Conservation (phyloP, 2,888 invertebrate genomes). For the Cactoblastis cactorum region DNA sequence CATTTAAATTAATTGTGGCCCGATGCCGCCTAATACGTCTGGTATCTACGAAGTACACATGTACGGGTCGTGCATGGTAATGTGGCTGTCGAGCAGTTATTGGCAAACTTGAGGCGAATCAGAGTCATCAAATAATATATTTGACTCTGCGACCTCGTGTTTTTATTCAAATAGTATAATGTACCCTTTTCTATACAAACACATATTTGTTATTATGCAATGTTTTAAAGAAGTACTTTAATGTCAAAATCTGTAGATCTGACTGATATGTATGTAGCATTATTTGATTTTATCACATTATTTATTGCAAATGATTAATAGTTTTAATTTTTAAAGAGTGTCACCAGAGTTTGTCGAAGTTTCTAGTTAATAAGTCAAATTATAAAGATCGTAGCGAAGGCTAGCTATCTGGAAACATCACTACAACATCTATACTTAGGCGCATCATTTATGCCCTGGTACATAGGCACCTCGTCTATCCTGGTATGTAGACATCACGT, state of each 20-base stretch:
- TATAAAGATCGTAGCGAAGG: no score
- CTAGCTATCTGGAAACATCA: no score
- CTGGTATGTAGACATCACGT: neutral
- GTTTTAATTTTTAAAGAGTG: no score
- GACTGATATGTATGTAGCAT: no score
- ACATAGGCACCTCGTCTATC: neutral
- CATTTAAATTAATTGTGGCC: slow-evolving; percentile 72
- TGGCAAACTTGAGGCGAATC: slow-evolving; percentile 62
- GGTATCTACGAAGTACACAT: slow-evolving; percentile 39
- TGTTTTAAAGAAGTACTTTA: neutral
- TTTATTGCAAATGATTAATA: no score
- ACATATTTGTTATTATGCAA: neutral
- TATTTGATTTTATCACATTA: no score
- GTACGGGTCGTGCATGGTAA: slow-evolving; percentile 54
- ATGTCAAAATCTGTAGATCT: neutral
- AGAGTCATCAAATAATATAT: slow-evolving; percentile 55
- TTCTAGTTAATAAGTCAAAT: no score
- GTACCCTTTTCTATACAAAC: neutral
- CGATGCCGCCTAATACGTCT: slow-evolving; percentile 54
- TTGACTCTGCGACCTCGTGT: slow-evolving; percentile 47
- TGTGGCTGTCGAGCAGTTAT: slow-evolving; percentile 62
- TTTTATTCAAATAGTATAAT: slow-evolving; percentile 17
- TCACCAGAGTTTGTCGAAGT: no score
- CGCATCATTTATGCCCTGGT: no score
- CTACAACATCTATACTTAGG: no score